Evolutionary conservation across 2,113 vertebrate genomes (phyloP).

Genomic region (Polypterus bichir): DNA sequence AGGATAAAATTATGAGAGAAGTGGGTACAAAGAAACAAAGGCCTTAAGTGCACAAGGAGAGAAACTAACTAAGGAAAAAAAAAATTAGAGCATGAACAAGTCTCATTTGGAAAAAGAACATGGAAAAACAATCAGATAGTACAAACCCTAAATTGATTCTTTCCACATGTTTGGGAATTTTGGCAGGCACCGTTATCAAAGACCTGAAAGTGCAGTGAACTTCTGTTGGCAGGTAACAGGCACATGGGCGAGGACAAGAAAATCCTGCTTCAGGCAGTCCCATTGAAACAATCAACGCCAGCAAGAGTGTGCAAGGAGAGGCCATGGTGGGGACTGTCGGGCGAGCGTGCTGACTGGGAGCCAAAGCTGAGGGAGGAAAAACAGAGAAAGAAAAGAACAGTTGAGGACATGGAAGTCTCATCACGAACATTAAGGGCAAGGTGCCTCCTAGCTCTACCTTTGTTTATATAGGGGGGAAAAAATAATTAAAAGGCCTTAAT

Average conservation of each 20-base stretch:
- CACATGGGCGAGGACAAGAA: slow-evolving; percentile 65
- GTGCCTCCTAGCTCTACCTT: no score
- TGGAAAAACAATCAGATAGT: background rate
- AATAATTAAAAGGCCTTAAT: no score
- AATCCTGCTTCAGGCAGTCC: background rate
- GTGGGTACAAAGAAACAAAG: no score
- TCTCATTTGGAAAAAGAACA: background rate
- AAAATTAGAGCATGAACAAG: background rate
- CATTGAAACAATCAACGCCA: slow-evolving; percentile 43
- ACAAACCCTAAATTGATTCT: slow-evolving; percentile 84
- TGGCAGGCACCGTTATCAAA: slow-evolving; percentile 53
- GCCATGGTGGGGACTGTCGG: slow-evolving; percentile 11
- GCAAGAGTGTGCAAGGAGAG: slow-evolving; percentile 21
- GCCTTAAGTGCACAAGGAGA: background rate
- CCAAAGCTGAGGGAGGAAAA: no score
- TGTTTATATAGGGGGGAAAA: no score
- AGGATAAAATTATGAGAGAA: no score
- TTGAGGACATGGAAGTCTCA: no score
- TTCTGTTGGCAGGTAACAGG: slow-evolving; percentile 73
- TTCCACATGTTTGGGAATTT: slow-evolving; percentile 53
- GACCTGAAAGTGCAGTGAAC: slow-evolving; percentile 91
- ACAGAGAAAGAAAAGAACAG: no score
- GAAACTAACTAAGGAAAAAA: background rate
- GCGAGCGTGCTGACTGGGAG: no score
- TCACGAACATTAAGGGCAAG: no score